Evolutionary conservation across 2,888 invertebrate genomes (phyloP).

Genomic region (Masnerella sp.): DNA sequence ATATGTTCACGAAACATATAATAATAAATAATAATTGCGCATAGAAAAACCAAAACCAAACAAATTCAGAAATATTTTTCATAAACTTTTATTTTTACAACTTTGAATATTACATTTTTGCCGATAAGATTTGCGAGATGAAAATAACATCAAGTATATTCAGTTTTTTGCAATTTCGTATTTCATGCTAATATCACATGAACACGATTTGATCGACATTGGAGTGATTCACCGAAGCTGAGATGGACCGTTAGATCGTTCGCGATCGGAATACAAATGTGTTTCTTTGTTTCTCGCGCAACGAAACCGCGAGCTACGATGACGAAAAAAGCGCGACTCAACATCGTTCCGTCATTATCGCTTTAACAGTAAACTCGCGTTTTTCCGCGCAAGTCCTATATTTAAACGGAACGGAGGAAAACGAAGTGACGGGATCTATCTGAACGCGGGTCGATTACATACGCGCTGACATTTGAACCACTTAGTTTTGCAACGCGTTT

Average conservation of each 20-base stretch:
- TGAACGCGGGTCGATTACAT: constrained; percentile 39
- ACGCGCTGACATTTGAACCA: constrained; percentile 51
- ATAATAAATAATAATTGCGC: no score
- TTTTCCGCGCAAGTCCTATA: constrained; percentile 18
- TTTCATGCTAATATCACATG: no score
- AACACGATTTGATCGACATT: no score
- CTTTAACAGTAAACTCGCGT: constrained; percentile 41
- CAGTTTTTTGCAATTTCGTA: no score
- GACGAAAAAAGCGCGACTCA: constrained; percentile 8
- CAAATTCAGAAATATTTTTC: no score
- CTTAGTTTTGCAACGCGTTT: constrained; percentile 32
- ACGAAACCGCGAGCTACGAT: constrained; percentile 21
- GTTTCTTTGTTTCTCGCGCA: constrained; percentile 28
- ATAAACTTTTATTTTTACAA: no score
- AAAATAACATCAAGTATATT: no score
- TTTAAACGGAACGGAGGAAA: constrained; percentile 6
- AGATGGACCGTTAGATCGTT: constrained; percentile 34
- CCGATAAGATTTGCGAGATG: no score
- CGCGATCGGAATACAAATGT: constrained; percentile 22
- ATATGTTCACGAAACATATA: no score
- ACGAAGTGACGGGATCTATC: constrained; percentile 36
- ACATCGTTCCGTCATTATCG: constrained; percentile 41
- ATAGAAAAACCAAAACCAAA: no score
- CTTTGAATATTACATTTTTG: no score
- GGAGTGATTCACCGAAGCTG: neutral